Conservation (phyloP, 1,140 invertebrate species). For the Pogonomyrmex barbatus region DNA sequence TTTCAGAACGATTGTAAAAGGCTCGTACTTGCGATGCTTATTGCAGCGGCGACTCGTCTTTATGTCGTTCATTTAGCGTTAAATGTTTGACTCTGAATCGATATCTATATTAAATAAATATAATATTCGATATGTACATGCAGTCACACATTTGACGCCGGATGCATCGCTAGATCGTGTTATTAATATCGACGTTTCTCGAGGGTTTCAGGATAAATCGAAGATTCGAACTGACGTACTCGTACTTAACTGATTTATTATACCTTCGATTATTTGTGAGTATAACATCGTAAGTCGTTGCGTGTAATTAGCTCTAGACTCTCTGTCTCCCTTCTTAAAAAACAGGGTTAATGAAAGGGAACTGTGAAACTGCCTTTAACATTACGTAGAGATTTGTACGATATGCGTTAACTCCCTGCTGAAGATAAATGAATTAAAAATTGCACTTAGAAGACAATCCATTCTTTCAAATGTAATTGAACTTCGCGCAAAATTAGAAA, state of each 20-base stretch:
- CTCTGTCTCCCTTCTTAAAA: constrained; percentile 63
- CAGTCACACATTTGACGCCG: constrained; percentile 53
- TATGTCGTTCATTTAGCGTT: constrained; percentile 25
- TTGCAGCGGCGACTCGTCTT: background rate
- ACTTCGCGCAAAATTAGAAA: background rate
- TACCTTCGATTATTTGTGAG: constrained; percentile 33
- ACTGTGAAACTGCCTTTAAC: constrained; percentile 76
- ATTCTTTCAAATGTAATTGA: background rate
- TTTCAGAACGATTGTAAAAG: constrained; percentile 62
- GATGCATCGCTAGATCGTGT: constrained; percentile 30
- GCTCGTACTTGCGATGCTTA: constrained; percentile 3
- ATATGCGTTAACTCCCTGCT: constrained; percentile 10
- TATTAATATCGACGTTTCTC: constrained; percentile 7
- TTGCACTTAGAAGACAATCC: background rate
- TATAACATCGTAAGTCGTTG: constrained; percentile 51
- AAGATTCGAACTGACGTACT: constrained; percentile 77
- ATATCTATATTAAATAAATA: background rate
- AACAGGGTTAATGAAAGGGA: constrained; percentile 77
- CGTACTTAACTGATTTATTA: constrained; percentile 68
- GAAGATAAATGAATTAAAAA: constrained; percentile 46
- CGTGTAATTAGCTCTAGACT: constrained; percentile 61
- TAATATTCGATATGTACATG: background rate
- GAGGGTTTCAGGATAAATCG: constrained; percentile 70
- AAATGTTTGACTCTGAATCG: constrained; percentile 6
- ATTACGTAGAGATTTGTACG: constrained; percentile 61